Base-by-base conservation (phyloP, 1,140 invertebrate genomes). In the Diabrotica virgifera region DNA sequence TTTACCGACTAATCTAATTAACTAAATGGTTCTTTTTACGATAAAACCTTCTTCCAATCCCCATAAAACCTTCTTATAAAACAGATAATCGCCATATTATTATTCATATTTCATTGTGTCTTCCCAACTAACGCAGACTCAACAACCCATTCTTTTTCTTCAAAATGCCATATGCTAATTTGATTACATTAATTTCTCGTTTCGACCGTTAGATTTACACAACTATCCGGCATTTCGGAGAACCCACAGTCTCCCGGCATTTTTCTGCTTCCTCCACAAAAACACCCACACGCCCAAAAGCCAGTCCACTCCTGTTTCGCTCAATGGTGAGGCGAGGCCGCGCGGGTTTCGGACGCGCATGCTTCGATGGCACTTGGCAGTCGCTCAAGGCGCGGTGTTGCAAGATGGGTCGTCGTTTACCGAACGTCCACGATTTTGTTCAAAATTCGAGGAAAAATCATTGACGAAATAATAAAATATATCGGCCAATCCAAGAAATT, bases 341-440 rank as follows among this genome's bases (percentile, higher is more conserved):
- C 56, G 46, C 46, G 40, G 53, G 50, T 40, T 12, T 59, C 14
- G 59, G 6, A 36, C 62, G 56, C 36, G 40, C 24, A n/a, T 68
- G 58, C 63, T 59, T 58, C 13, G 54, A 52, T 14, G 64, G 59
- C 56, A 62, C 58, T 63, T 59, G 40, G 37, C 59, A 59, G 36
- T 13, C 36, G 46, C 53, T 55, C 46, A 37, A 36, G 51, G 14
- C 13, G 24, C 59, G 52, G 59, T 60, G 67, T 60, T 52, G 52
- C 57, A 52, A 40, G 62, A 52, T 79, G 77, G 78, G 7, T 80
- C 79, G 78, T 4, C 24, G 24, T 24, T 24, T 24, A 24, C 24
- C 24, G 4, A 24, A 24, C 24, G 1, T 24, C 24, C 24, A 24
- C 24, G 4, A 24, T 24, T 24, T 24, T 4, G 24, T 24, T 24